These are phyloP conservation scores for Thecophora atra DNA, from an alignment of 2,888 invertebrate species.

Conservation along the genomic window DNA sequence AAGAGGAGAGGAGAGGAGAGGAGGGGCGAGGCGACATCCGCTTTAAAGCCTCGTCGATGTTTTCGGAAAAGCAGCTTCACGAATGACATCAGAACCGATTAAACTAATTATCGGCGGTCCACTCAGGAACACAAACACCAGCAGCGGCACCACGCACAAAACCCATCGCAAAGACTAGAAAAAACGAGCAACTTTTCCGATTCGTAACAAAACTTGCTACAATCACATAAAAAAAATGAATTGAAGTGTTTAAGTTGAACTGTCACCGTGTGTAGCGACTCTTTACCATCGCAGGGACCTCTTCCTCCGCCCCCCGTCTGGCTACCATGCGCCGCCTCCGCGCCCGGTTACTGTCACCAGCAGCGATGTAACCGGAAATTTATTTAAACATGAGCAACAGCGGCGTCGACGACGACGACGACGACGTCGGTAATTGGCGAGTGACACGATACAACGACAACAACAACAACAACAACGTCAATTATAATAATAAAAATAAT, in stretches of 20 bases:
- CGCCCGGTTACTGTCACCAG: slow-evolving; percentile 12
- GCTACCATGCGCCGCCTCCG: not conserved
- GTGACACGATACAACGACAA: slow-evolving; percentile 8
- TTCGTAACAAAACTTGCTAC: not conserved
- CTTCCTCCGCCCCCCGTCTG: not conserved
- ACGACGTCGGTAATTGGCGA: slow-evolving; percentile 25
- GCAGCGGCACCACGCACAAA: not conserved
- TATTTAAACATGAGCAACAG: slow-evolving; percentile 32
- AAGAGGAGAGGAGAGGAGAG: no score
- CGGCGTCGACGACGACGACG: slow-evolving; percentile 3
- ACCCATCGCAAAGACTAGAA: not conserved
- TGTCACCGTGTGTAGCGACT: not conserved
- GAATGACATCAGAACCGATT: no score
- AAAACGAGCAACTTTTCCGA: no score
- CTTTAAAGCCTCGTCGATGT: no score
- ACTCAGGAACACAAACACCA: not conserved
- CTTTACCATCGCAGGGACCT: not conserved
- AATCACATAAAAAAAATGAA: not conserved
- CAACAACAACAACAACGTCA: slow-evolving; percentile 17
- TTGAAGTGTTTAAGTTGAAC: not conserved
- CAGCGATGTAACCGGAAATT: slow-evolving; percentile 30
- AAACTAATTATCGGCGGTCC: no score
- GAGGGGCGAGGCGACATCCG: no score
- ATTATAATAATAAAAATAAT: no score
- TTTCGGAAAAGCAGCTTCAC: no score